These are phyloP conservation scores for Drosophila subquinaria DNA, from an alignment of 2,888 invertebrate species.

Conservation along the genomic window DNA sequence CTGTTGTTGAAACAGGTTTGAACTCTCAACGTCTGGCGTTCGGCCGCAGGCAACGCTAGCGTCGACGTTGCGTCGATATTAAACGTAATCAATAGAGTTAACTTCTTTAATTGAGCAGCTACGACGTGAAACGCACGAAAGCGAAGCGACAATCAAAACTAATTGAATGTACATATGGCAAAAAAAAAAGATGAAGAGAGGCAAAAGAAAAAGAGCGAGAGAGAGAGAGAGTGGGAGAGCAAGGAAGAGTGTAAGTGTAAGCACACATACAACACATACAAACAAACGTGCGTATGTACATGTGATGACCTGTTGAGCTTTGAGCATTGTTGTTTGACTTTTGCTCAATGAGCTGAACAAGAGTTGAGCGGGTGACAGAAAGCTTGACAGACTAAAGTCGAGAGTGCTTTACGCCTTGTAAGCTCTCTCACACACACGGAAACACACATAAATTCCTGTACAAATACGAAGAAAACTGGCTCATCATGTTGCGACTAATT, in stretches of 20 bases:
- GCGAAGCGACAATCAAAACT: slow-evolving; percentile 74
- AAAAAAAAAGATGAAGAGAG: slow-evolving; percentile 24
- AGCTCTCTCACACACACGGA: slow-evolving; percentile 11
- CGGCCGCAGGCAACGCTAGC: slow-evolving; percentile 15
- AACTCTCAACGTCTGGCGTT: slow-evolving; percentile 45
- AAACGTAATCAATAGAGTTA: slow-evolving; percentile 78
- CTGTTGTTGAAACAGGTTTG: slow-evolving; percentile 68
- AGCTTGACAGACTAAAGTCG: slow-evolving; percentile 30
- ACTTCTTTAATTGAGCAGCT: slow-evolving; percentile 76
- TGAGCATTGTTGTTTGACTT: slow-evolving; percentile 31
- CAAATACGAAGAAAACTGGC: slow-evolving; percentile 7
- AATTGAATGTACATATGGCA: slow-evolving; percentile 66
- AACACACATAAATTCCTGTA: neutral
- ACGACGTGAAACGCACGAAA: slow-evolving; percentile 47
- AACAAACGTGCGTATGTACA: neutral
- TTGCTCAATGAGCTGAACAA: slow-evolving; percentile 25
- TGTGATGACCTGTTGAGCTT: slow-evolving; percentile 55
- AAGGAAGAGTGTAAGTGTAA: slow-evolving; percentile 21
- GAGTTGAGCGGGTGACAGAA: slow-evolving; percentile 28
- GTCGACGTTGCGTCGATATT: slow-evolving; percentile 59
- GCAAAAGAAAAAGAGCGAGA: neutral
- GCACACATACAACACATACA: slow-evolving; percentile 22
- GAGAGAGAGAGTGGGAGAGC: neutral
- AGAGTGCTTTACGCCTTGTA: slow-evolving; percentile 40
- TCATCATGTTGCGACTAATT: slow-evolving; percentile 41